A percentile compares a stretch with the other conserved stretches of the same genome.
Evolutionary conservation across 2,113 vertebrate species (phyloP).

Genomic region (Setophaga coronata): DNA sequence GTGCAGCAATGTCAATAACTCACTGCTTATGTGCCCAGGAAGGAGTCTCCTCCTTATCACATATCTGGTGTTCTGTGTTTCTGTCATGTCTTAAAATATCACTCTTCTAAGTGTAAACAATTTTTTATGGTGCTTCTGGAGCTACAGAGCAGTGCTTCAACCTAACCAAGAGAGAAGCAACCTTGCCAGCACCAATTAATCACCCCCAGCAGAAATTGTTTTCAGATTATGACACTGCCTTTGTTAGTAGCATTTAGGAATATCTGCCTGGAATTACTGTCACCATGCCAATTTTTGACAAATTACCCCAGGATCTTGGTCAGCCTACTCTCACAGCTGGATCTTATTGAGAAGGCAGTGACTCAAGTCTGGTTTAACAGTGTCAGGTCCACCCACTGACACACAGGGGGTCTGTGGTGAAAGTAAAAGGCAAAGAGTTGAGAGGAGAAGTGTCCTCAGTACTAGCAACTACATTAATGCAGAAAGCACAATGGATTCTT

Average conservation of each 20-base stretch:
- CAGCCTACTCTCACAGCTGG: neutral
- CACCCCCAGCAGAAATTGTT: neutral
- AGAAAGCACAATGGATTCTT: neutral
- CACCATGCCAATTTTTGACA: slow-evolving; percentile 23
- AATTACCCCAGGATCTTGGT: neutral
- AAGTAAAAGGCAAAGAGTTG: neutral
- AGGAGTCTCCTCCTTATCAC: neutral
- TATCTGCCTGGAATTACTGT: neutral
- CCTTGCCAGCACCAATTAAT: slow-evolving; percentile 14
- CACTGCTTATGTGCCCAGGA: neutral
- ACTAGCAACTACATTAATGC: neutral
- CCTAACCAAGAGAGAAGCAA: neutral
- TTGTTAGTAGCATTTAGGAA: slow-evolving; percentile 29
- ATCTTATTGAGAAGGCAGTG: neutral
- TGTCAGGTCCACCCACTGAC: neutral
- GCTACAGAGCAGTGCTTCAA: neutral
- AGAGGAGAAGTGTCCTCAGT: neutral
- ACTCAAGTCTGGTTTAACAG: neutral
- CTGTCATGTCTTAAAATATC: neutral
- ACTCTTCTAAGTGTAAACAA: neutral
- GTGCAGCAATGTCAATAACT: neutral
- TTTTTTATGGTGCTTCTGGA: neutral
- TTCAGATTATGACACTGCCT: neutral
- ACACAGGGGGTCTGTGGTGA: neutral
- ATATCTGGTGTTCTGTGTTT: neutral